Evolutionary conservation across 2,888 invertebrate species (phyloP).

Genomic region (Callosobruchus maculatus): DNA sequence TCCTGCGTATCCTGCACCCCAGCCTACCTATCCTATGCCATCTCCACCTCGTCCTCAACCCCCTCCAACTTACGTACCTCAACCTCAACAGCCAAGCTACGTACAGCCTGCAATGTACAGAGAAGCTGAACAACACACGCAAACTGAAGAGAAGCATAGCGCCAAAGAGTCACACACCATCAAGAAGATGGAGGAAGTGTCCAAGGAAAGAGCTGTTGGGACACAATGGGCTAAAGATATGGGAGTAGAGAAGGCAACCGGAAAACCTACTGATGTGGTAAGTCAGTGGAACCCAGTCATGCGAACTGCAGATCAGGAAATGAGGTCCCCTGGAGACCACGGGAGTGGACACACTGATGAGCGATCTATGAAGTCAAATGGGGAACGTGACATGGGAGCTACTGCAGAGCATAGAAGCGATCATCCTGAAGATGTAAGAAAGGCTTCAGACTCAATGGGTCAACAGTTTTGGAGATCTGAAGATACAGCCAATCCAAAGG

Average conservation of each 20-base stretch:
- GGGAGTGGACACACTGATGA: no score
- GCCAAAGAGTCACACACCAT: conserved; percentile 33
- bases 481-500: background rate
- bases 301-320: background rate
- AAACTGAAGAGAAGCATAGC: conserved; percentile 4
- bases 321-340: background rate
- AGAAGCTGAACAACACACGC: conserved; percentile 22
- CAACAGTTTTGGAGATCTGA: background rate
- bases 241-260: background rate
- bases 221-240: conserved; percentile 10
- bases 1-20: background rate
- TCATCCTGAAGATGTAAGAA: background rate
- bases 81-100: conserved; percentile 11
- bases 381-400: no score
- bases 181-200: conserved; percentile 32
- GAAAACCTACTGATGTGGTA: conserved; percentile 3
- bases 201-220: conserved; percentile 22
- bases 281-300: background rate
- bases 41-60: background rate
- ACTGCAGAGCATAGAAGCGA: background rate
- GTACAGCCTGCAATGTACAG: conserved; percentile 29
- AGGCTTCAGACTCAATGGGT: background rate
- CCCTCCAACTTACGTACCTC: background rate
- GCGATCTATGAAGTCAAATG: no score
- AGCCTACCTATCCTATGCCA: background rate